Evolutionary conservation across 2,888 invertebrate species (phyloP).

Genomic region (Phyto melanocephala): DNA sequence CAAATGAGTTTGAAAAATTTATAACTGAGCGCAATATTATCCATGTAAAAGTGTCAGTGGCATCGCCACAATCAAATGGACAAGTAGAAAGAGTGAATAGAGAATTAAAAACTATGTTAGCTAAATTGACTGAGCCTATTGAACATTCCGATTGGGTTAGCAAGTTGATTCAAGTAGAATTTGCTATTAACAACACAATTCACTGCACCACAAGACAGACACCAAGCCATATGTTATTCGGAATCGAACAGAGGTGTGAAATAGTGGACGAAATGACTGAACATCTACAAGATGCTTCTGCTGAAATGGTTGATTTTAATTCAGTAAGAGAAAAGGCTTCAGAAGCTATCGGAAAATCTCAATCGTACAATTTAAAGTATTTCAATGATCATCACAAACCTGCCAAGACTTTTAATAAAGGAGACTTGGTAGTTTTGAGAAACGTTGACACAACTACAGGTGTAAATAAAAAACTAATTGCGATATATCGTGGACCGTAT

Average conservation of each 20-base stretch:
- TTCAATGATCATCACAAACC: not conserved
- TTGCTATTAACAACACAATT: constrained; percentile 37
- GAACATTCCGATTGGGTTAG: not conserved
- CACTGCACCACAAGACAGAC: constrained; percentile 33
- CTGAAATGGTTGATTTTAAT: not conserved
- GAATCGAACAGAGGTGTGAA: not conserved
- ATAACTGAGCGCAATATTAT: too few species aligned
- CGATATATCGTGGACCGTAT: not conserved
- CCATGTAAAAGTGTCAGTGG: too few species aligned
- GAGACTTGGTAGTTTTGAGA: constrained; percentile 16
- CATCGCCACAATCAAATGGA: not conserved
- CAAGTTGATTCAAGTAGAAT: not conserved
- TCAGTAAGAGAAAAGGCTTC: not conserved
- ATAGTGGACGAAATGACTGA: too few species aligned
- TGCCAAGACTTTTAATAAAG: not conserved
- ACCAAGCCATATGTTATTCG: not conserved
- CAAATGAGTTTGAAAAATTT: too few species aligned
- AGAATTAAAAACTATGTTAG: constrained; percentile 10
- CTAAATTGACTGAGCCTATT: not conserved
- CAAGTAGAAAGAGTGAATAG: too few species aligned
- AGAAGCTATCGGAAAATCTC: not conserved
- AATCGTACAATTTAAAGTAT: not conserved
- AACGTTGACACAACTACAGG: constrained; percentile 21
- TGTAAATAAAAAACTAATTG: too few species aligned
- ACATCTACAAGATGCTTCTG: not conserved